phyloP scores from a whole-genome alignment of 2,797 vertebrate genomes.

The Epinephelus coioides region DNA sequence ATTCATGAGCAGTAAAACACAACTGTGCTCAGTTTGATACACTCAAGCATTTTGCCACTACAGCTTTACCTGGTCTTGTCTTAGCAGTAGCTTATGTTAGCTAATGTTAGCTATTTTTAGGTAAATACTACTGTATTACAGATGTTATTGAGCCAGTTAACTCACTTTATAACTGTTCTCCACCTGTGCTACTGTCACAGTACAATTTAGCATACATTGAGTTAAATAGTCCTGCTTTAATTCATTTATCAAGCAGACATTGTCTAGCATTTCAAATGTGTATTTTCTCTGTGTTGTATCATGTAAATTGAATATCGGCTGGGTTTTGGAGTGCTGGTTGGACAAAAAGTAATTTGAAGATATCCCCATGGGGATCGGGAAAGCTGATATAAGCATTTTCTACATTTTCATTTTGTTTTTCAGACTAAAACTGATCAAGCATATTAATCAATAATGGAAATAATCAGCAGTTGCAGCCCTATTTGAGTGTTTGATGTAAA shows the following conservation, averaged over 20 bases:
- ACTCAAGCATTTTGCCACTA: no score
- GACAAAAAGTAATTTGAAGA: background rate
- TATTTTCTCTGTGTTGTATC: background rate
- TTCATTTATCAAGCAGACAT: background rate
- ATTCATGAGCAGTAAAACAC: background rate
- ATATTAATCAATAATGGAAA: background rate
- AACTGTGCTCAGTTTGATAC: background rate
- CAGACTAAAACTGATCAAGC: background rate
- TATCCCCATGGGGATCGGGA: background rate
- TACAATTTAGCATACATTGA: background rate
- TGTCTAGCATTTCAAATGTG: background rate
- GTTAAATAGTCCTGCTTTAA: background rate
- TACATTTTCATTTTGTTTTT: background rate
- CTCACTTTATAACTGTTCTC: background rate
- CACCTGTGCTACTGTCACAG: background rate
- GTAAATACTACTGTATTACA: no score
- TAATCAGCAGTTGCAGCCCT: background rate
- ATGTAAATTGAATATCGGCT: background rate
- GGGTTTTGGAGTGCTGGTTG: background rate
- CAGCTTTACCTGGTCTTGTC: background rate
- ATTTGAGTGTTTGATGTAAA: background rate
- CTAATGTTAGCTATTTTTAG: no score
- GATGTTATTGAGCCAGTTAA: background rate
- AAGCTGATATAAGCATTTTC: background rate
- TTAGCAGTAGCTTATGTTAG: background rate